A percentile compares a stretch with the other conserved stretches of the same genome.
Evolutionary conservation across 1,140 invertebrate species (phyloP).

Genomic region (Lepidurus apus): DNA sequence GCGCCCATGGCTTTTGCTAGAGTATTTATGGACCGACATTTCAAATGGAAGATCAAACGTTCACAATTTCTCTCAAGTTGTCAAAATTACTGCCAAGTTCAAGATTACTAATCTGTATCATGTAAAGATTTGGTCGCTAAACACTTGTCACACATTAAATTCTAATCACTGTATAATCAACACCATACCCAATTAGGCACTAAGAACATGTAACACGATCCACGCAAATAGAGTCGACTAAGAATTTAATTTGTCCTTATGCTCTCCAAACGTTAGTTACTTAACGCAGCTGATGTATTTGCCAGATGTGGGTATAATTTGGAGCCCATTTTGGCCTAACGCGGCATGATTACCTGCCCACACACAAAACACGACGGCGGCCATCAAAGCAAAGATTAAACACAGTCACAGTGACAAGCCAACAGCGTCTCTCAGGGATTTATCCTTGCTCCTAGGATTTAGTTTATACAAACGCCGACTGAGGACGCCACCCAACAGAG

Average conservation of each 20-base stretch:
- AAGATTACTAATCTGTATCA: too few species aligned
- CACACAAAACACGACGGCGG: slow-evolving; percentile 13
- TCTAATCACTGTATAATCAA: too few species aligned
- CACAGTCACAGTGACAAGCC: background rate
- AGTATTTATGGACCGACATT: slow-evolving; percentile 9
- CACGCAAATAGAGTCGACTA: too few species aligned
- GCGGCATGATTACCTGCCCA: background rate
- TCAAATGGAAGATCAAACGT: too few species aligned
- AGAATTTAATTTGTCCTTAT: too few species aligned
- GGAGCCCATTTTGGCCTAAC: background rate
- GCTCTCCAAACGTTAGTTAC: too few species aligned
- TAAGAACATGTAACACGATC: too few species aligned
- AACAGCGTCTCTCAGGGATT: background rate
- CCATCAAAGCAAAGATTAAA: slow-evolving; percentile 19
- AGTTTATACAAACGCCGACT: background rate
- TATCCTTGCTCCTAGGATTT: background rate
- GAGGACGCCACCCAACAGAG: background rate
- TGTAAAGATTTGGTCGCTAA: too few species aligned
- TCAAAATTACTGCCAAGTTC: too few species aligned
- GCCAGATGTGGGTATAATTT: background rate
- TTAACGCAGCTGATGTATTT: too few species aligned
- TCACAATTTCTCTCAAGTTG: background rate
- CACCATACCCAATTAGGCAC: too few species aligned
- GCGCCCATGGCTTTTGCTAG: background rate
- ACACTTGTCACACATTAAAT: too few species aligned